phyloP scores from a whole-genome alignment of 2,797 vertebrate genomes.

The Mormyrops boulengeri region DNA sequence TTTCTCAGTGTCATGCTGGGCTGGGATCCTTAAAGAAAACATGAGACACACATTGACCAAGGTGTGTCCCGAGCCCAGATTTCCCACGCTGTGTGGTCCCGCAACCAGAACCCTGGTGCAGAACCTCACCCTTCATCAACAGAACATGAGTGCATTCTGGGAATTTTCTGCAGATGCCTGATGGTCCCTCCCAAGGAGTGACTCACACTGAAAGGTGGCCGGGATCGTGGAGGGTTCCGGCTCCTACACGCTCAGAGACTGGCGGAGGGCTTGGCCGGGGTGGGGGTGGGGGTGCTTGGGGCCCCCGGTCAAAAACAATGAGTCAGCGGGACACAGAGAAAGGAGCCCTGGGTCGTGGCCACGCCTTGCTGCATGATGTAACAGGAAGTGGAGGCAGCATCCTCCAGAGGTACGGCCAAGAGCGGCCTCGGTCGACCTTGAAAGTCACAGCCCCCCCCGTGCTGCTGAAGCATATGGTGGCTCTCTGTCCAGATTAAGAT shows the following conservation, averaged over 20 bases:
- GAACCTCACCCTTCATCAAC: conserved; percentile 72
- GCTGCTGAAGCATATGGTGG: conserved; percentile 2
- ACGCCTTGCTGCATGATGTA: conserved; percentile 41
- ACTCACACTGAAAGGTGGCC: conserved; percentile 39
- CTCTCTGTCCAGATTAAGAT: conserved; percentile 39
- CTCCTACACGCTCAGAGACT: conserved; percentile 20
- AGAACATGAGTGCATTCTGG: conserved; percentile 49
- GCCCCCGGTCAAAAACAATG: conserved; percentile 29
- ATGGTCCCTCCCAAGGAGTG: conserved; percentile 54
- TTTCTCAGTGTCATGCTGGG: neutral
- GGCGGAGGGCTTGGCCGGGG: neutral
- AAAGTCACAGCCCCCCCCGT: neutral
- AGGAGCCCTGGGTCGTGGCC: conserved; percentile 28
- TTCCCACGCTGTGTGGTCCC: conserved; percentile 66
- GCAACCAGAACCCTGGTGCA: conserved; percentile 53
- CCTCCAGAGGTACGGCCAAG: neutral
- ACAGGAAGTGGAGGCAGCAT: conserved; percentile 30
- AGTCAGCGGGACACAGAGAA: conserved; percentile 20
- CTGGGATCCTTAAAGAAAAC: conserved; percentile 19
- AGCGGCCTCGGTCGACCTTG: neutral
- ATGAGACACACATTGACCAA: conserved; percentile 41
- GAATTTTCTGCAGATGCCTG: conserved; percentile 44
- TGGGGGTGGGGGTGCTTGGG: neutral
- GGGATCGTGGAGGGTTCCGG: neutral
- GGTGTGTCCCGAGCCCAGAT: conserved; percentile 59